Percentiles rank a stretch among this genome's conserved stretches.
phyloP scores from a whole-genome alignment of 92 coral and sea anemone genomes.

The Palythoa grandiflora region DNA sequence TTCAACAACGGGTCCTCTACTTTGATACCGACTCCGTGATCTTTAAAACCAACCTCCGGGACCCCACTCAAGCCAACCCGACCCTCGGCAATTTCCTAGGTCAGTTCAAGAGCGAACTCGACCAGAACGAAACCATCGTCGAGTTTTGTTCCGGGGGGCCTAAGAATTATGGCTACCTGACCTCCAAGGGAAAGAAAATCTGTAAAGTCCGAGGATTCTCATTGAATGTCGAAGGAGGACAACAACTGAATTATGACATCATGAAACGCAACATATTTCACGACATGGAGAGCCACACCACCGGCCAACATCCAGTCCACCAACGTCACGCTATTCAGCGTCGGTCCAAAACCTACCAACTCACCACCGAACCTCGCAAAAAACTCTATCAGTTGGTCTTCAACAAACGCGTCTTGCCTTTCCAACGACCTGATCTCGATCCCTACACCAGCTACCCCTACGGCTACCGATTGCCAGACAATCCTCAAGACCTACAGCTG shows the following conservation, averaged over 20 bases:
- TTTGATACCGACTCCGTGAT: conserved; percentile 32
- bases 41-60: background rate
- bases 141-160: conserved; percentile 45
- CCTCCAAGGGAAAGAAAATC: background rate
- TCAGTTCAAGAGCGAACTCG: conserved; percentile 21
- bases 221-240: conserved; percentile 1
- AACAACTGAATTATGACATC: background rate
- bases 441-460: conserved; percentile 4
- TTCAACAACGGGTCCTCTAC: conserved; percentile 24
- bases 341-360: background rate
- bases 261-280: background rate
- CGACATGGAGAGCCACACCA: background rate
- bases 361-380: conserved; percentile 13
- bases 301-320: conserved; percentile 1
- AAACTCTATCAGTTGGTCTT: conserved; percentile 33
- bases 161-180: conserved; percentile 44
- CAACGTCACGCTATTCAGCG: conserved; percentile 17
- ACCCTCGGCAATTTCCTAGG: conserved; percentile 6
- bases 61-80: conserved; percentile 7
- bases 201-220: conserved; percentile 36
- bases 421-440: background rate
- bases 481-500: too few relatives aligned
- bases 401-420: conserved; percentile 25
- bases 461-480: background rate
- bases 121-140: background rate